phyloP scores from a whole-genome alignment of 2,113 vertebrate species.

The Cranoglanis bouderius region DNA sequence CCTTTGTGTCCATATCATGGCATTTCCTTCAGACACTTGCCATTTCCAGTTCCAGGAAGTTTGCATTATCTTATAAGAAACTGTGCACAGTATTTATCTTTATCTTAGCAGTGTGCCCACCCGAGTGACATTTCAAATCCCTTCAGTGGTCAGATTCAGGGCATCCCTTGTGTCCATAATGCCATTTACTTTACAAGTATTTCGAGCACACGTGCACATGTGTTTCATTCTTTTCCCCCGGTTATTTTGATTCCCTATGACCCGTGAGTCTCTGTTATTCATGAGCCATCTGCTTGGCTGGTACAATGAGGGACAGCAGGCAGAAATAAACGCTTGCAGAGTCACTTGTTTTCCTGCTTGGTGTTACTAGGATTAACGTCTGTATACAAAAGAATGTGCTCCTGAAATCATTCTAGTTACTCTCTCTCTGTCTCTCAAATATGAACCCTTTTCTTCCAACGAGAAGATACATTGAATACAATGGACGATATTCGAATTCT shows the following conservation, averaged over 20 bases:
- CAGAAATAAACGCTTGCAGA: conserved; percentile 64
- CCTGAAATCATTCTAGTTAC: background rate
- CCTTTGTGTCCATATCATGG: background rate
- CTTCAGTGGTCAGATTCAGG: background rate
- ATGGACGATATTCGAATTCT: background rate
- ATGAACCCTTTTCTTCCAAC: background rate
- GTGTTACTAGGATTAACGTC: conserved; percentile 64
- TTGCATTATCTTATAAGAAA: background rate
- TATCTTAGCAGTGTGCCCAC: background rate
- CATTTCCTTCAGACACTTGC: background rate
- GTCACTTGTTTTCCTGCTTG: conserved; percentile 55
- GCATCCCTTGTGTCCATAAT: background rate
- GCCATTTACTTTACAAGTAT: background rate
- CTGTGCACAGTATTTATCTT: background rate
- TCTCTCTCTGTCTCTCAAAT: background rate
- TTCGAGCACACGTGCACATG: conserved; percentile 1
- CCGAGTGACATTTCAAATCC: background rate
- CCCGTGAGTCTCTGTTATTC: conserved; percentile 71
- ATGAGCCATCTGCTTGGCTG: conserved; percentile 76
- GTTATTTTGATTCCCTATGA: conserved; percentile 51
- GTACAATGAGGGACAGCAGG: conserved; percentile 67
- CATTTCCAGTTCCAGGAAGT: background rate
- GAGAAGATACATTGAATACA: background rate
- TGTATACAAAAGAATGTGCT: conserved; percentile 33
- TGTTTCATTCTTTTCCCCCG: background rate